Conservation (phyloP, 1,140 invertebrate genomes). For the Lepeophtheirus salmonis region DNA sequence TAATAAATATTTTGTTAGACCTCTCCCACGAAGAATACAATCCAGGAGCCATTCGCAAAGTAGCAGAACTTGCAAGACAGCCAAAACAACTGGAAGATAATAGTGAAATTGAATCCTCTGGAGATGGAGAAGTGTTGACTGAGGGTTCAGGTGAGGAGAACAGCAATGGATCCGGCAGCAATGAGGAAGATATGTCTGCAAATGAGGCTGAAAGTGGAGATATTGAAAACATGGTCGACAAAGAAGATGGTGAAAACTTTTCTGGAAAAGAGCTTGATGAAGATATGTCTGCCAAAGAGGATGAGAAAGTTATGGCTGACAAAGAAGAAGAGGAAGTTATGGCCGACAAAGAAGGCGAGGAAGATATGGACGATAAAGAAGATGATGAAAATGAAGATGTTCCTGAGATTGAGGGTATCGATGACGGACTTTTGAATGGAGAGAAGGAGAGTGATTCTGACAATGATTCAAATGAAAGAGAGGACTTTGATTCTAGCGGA, state of each 20-base stretch:
- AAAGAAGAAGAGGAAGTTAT: background rate
- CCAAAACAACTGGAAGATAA: background rate
- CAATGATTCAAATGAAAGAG: background rate
- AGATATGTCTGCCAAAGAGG: too few relatives aligned
- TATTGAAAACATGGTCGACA: too few relatives aligned
- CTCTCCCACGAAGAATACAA: too few relatives aligned
- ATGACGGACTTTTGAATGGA: background rate
- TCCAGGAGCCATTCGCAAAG: too few relatives aligned
- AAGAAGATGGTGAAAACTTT: too few relatives aligned
- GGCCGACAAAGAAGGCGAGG: background rate
- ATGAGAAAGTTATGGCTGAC: background rate
- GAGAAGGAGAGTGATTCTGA: background rate
- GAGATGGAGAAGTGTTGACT: background rate
- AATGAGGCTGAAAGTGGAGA: too few relatives aligned
- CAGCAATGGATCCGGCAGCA: too few relatives aligned
- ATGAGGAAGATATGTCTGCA: too few relatives aligned
- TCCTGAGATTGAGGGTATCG: slow-evolving; percentile 1
- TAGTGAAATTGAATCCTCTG: too few relatives aligned
- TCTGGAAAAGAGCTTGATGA: background rate
- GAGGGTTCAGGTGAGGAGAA: too few relatives aligned
- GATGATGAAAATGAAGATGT: background rate
- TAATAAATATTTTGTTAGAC: too few relatives aligned
- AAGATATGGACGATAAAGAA: slow-evolving; percentile 1
- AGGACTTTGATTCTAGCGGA: background rate
- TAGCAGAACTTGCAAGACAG: background rate